Evolutionary conservation across 2,888 invertebrate species (phyloP).

Genomic region (Ctena decussata): DNA sequence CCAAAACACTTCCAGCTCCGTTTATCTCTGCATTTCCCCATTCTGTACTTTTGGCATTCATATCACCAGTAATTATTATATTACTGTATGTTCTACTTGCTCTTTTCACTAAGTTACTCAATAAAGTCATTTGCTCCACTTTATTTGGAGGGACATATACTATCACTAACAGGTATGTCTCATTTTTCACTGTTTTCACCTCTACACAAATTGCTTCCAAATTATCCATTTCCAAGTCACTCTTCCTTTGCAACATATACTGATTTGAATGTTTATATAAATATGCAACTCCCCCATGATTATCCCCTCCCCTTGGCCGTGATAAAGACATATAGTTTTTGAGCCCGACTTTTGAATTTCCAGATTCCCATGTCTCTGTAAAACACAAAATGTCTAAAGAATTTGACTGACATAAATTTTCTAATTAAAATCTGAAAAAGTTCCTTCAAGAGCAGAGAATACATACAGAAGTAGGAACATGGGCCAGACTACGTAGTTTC

Average conservation of each 20-base stretch:
- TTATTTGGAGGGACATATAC: slow-evolving; percentile 4
- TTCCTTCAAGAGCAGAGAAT: no score
- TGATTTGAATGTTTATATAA: not conserved
- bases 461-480: no score
- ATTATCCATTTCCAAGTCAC: not conserved
- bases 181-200: not conserved
- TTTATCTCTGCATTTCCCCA: slow-evolving; percentile 14
- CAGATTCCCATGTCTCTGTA: no score
- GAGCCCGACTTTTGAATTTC: no score
- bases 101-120: not conserved
- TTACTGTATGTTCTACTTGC: not conserved
- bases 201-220: slow-evolving; percentile 11
- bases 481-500: no score
- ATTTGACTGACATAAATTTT: no score
- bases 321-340: no score
- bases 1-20: slow-evolving; percentile 7
- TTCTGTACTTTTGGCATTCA: no score
- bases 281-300: not conserved
- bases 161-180: not conserved
- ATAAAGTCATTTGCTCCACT: not conserved
- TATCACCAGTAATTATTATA: slow-evolving; percentile 1
- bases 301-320: no score
- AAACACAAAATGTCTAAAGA: no score
- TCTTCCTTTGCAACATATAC: not conserved
- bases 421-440: no score